Evolutionary conservation across 2,113 vertebrate species (phyloP), one percentile per base, ranked within the genome.

Genomic region (Dipodomys spectabilis): DNA sequence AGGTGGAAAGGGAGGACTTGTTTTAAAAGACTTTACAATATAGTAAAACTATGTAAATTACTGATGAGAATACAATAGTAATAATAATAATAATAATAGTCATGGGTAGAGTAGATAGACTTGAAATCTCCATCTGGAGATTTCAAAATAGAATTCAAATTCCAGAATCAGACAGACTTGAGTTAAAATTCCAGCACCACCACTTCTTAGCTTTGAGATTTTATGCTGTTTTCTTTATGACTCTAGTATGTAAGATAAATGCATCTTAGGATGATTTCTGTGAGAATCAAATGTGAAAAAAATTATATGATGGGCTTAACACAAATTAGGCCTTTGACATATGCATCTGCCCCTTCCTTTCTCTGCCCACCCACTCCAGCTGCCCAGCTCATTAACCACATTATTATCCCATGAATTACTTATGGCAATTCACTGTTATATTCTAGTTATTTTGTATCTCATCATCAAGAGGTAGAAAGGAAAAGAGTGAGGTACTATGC

Each of bases 221-320:
- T 82, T 71, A 83, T 32, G 18, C 1, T 18, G 45, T 80, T 45
- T 83, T 81, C 32, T 91, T 53, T 80, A 81, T 20, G 16, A 45
- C 82, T 87, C 64, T 82, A 12, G n/a, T 7, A 39, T 75, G 86
- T 11, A 68, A 45, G 53, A 60, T 72, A 86, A 83, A 30, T 65
- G 10, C 0, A 60, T 10, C 22, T 27, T 53, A 32, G 68, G 57
- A 28, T 45, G 12, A 22, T n/a, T 94, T 92, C 74, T 49, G 0
- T 79, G 65, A 92, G 30, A 83, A 64, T 90, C 83, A n/a, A 53
- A 62, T 62, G 16, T 44, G 49, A 35, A 94, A 93, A 93, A 85
- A 49, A 32, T 57, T 9, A 25, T 49, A 39, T 28, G 18, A 45
- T 9, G 3, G 20, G 12, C 25, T 94, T 67, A 89, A 25, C 28